Evolutionary conservation across 2,797 vertebrate genomes (phyloP), one percentile per base, ranked within the genome.

Genomic region (Periparus ater): DNA sequence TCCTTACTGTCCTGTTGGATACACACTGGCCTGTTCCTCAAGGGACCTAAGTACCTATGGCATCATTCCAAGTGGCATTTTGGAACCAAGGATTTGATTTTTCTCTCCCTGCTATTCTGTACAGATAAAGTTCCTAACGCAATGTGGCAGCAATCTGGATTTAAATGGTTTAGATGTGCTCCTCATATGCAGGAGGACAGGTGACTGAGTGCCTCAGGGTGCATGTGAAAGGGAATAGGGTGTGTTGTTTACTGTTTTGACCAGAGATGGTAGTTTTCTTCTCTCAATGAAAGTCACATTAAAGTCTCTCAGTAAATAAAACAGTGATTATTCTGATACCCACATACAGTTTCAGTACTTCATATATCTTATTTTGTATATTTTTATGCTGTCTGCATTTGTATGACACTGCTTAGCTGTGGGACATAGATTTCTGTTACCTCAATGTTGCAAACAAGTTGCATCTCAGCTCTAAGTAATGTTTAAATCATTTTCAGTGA

Each of bases 401-500:
- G 13, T 68, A n/a, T 73, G 62, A 67, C 6, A 9, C 65, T 47
- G 32, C 67, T 90, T 71, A 93, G 57, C 55, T 86, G 3, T 68
- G 40, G 14, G 8, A 47, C 26, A 60, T 42, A 77, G 66, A 60
- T 78, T 81, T 94, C 90, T 93, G 44, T 73, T 89, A 66, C 65
- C 48, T 58, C 51, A 93, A 70, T 88, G 62, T 88, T 88, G 85
- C 62, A 73, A 48, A 63, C 36, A 73, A 70, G 70, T 54, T 88
- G 29, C 27, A 75, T 91, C 66, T 82, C 50, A 87, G 66, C 32
- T 50, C 15, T 82, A 65, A 89, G 47, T 47, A 75, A 67, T 84
- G 27, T 58, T 51, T 66, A 82, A 75, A 71, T 89, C 6, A 17
- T 86, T 95, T 94, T 77, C 60, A 36, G 70, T 83, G 62, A 88